Percentiles rank a stretch among this genome's conserved stretches.
These are phyloP conservation scores for Drosophila longiperda DNA, from an alignment of 2,888 invertebrate species.

Conservation along the genomic window DNA sequence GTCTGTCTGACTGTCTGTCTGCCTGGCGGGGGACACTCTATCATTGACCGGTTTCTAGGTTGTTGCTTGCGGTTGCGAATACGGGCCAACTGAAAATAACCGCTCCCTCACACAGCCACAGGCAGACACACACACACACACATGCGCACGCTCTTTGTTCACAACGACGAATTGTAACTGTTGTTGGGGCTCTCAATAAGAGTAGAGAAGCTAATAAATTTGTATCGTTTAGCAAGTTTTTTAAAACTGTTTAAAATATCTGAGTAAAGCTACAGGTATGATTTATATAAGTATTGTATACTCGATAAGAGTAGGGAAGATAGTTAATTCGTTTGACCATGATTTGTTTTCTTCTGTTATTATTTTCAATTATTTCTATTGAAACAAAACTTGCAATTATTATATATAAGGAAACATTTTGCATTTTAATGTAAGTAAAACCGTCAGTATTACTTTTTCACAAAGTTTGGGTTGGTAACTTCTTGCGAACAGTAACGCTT, in stretches of 20 bases:
- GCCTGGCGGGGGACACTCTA: conserved; percentile 21
- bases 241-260: not conserved
- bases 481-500: not conserved
- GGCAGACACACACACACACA: conserved; percentile 4
- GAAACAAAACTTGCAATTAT: not conserved
- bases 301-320: not conserved
- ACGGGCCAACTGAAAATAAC: conserved; percentile 10
- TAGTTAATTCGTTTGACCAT: not conserved
- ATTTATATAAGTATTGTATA: not conserved
- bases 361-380: not conserved
- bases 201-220: not conserved
- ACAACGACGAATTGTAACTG: conserved; percentile 7
- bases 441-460: not conserved
- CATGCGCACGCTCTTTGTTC: conserved; percentile 10
- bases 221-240: not conserved
- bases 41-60: conserved; percentile 47
- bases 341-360: not conserved
- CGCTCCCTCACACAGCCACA: conserved; percentile 9
- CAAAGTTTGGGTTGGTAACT: not conserved
- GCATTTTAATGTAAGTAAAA: not conserved
- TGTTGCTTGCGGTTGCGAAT: conserved; percentile 19
- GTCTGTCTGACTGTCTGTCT: too few relatives aligned
- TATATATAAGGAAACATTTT: not conserved
- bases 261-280: not conserved
- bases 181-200: conserved; percentile 1